Conservation (phyloP, 2,888 invertebrate genomes). For the Temnothorax unifasciatus region DNA sequence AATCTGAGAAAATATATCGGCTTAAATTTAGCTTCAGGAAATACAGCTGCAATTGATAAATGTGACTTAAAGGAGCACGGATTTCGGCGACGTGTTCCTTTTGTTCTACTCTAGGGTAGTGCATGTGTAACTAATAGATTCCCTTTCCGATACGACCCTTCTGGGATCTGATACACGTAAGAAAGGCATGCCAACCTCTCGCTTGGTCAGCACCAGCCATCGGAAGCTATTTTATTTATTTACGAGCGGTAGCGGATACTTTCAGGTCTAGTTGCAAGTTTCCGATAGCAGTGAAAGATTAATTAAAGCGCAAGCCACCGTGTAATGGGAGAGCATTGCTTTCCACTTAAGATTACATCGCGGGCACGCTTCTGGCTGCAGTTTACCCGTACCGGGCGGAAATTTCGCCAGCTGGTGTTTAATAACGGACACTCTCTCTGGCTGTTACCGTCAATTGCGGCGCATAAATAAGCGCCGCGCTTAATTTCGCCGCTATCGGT, state of each 20-base stretch:
- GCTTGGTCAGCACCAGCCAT: slow-evolving; percentile 12
- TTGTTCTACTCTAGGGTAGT: neutral
- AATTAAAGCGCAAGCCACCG: slow-evolving; percentile 73
- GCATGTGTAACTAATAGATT: slow-evolving; percentile 32
- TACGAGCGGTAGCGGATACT: slow-evolving; percentile 55
- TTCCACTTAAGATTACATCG: slow-evolving; percentile 74
- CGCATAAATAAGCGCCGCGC: slow-evolving; percentile 55
- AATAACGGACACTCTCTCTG: slow-evolving; percentile 62
- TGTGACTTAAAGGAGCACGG: neutral
- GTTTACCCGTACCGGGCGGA: slow-evolving; percentile 35
- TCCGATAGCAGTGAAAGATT: slow-evolving; percentile 72
- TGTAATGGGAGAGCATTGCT: slow-evolving; percentile 75
- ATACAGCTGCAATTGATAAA: neutral
- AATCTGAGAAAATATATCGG: neutral
- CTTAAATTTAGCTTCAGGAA: neutral
- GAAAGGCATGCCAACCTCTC: neutral
- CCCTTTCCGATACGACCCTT: slow-evolving; percentile 9
- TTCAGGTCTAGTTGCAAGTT: slow-evolving; percentile 62
- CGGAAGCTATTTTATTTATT: slow-evolving; percentile 67
- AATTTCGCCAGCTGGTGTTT: slow-evolving; percentile 66
- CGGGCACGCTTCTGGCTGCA: slow-evolving; percentile 28
- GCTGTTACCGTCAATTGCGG: slow-evolving; percentile 57
- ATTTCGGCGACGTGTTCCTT: slow-evolving; percentile 8
- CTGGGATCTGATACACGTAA: slow-evolving; percentile 36
- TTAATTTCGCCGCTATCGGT: slow-evolving; percentile 51